Percentiles rank a stretch among this genome's conserved stretches.
Evolutionary conservation across 1,140 invertebrate species (phyloP).

Genomic region (Pinna nobilis): DNA sequence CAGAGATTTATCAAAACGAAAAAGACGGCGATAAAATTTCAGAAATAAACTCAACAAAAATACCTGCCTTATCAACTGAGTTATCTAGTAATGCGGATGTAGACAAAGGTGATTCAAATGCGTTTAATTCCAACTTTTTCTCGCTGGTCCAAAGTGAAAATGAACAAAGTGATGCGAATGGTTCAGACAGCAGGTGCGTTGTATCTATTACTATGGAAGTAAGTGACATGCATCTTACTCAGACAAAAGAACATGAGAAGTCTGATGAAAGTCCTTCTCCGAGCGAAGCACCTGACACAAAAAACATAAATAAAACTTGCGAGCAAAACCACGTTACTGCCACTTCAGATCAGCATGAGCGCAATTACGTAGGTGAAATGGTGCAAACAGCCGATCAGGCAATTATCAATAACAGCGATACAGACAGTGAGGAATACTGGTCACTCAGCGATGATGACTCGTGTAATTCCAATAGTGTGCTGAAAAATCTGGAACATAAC

Average conservation of each 20-base stretch:
- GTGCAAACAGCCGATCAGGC: slow-evolving; percentile 17
- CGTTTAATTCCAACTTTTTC: too few species aligned
- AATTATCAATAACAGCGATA: neutral
- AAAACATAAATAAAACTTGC: slow-evolving; percentile 7
- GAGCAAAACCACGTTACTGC: neutral
- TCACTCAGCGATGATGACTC: slow-evolving; percentile 14
- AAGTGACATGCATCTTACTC: too few species aligned
- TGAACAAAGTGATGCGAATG: too few species aligned
- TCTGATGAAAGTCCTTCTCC: neutral
- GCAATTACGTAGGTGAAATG: slow-evolving; percentile 13
- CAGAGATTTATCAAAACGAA: neutral
- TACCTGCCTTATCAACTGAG: neutral
- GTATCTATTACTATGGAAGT: slow-evolving; percentile 4
- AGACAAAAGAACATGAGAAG: neutral
- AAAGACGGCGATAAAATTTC: neutral
- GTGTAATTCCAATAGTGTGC: too few species aligned
- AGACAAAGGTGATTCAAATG: slow-evolving; percentile 4
- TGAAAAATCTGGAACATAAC: neutral
- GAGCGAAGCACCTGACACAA: slow-evolving; percentile 10
- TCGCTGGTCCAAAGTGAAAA: too few species aligned
- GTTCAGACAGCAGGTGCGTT: slow-evolving; percentile 13
- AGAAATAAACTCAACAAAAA: slow-evolving; percentile 3
- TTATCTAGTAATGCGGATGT: slow-evolving; percentile 13
- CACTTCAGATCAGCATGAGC: slow-evolving; percentile 3
- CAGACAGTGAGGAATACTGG: slow-evolving; percentile 19